Base-by-base conservation (phyloP, 2,888 invertebrate species). In the Pardosa pseudoannulata region DNA sequence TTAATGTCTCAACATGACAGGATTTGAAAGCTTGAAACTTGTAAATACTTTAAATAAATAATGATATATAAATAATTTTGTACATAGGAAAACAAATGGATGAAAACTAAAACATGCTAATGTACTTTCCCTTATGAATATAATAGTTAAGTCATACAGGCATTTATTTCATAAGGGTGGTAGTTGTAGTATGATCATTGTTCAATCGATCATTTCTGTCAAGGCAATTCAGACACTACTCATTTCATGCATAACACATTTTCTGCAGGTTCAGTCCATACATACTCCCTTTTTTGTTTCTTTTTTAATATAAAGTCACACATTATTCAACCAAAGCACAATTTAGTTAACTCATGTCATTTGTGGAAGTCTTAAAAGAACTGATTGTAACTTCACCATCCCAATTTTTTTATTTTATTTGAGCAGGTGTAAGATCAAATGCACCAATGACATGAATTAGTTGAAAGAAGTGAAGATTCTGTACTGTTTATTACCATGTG, bases 1-100 rank as follows among this genome's bases (percentile, higher is more conserved):
- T 56, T 56, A 56, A 56, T 56, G 56, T 56, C 56, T 56, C 56
- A 65, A 65, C 13, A n/a, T 29, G 11, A n/a, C 29, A 29, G 65
- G 65, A 65, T 65, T 29, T 31, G 31, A 65, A 65, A 31, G 65
- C 31, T 65, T 65, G 16, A 29, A 31, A 65, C 19, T 65, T 65
- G 65, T 65, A 65, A 65, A 65, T 65, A 65, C 23, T 23, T 23
- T 11, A 56, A 56, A 56, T 46, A 46, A 46, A 46, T 56, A 5
- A 56, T 56, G 2, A 19, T 56, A 23, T n/a, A n/a, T 19, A 56
- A 56, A 56, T 56, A 23, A 56, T 56, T 56, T 56, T 56, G 56
- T 56, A 56, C 23, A 56, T 56, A 56, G 36, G 36, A 16, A n/a
- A n/a, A 23, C 56, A 23, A 56, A 23, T 3, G 23, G 11, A 36